Evolutionary conservation across 2,888 invertebrate genomes (phyloP).

Genomic region (Parnassius orleans): DNA sequence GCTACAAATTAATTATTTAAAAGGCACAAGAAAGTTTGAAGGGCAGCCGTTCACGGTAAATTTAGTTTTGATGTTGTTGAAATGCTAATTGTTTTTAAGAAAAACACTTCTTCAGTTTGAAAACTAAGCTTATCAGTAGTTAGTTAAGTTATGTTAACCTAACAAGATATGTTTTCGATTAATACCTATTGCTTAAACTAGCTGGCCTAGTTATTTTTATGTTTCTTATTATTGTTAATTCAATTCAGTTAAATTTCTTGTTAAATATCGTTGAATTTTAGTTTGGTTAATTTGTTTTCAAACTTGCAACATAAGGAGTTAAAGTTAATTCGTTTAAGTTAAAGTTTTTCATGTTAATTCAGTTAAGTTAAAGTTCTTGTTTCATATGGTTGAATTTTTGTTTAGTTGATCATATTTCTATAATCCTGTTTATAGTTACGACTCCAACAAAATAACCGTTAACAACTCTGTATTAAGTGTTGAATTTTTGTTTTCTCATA

Average conservation of each 20-base stretch:
- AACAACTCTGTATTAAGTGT: conserved; percentile 10
- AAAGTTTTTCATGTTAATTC: background rate
- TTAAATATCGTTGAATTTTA: conserved; percentile 30
- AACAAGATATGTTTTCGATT: too few relatives aligned
- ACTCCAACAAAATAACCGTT: too few relatives aligned
- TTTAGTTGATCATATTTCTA: conserved; percentile 29
- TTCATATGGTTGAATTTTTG: conserved; percentile 33
- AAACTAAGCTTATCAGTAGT: too few relatives aligned
- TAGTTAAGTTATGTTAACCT: too few relatives aligned
- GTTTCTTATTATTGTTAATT: conserved; percentile 14
- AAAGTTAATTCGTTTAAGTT: conserved; percentile 8
- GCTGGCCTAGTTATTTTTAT: conserved; percentile 30
- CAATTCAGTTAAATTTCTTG: conserved; percentile 25
- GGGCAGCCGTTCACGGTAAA: too few relatives aligned
- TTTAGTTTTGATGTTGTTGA: too few relatives aligned
- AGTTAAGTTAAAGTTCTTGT: conserved; percentile 18
- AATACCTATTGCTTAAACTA: conserved; percentile 22
- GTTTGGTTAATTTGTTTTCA: conserved; percentile 26
- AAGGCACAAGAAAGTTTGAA: too few relatives aligned
- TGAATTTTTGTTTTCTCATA: conserved; percentile 35
- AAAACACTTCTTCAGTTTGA: background rate
- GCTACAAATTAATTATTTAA: too few relatives aligned
- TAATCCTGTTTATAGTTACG: too few relatives aligned
- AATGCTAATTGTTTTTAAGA: too few relatives aligned
- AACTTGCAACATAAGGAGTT: background rate